A percentile compares a stretch with the other conserved stretches of the same genome.
These are phyloP conservation scores for Gyrodactylus salaris DNA, from an alignment of 1,140 invertebrate species.

Conservation along the genomic window DNA sequence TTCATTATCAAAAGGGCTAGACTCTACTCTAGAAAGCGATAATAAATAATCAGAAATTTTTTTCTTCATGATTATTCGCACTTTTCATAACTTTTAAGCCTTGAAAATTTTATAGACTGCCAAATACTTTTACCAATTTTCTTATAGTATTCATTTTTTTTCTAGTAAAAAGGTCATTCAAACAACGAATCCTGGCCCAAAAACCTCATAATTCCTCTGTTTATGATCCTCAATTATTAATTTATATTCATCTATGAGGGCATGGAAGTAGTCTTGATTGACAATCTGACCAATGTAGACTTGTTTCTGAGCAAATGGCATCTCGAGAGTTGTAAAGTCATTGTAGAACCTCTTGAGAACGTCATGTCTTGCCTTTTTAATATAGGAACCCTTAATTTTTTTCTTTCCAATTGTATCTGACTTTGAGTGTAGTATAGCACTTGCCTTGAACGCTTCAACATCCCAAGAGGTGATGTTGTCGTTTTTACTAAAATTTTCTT, in stretches of 20 bases:
- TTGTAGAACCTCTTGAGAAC: neutral
- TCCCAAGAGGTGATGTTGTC: neutral
- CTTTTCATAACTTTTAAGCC: no score
- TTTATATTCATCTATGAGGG: neutral
- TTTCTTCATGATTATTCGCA: no score
- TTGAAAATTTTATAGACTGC: no score
- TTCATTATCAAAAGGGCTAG: no score
- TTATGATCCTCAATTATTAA: neutral
- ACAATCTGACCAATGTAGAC: neutral
- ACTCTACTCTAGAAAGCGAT: no score
- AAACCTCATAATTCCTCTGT: neutral
- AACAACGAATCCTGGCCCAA: neutral
- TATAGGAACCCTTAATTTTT: neutral
- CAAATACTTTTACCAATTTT: no score
- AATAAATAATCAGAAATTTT: no score
- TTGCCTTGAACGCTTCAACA: neutral
- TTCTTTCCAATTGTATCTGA: neutral
- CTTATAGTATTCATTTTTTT: no score
- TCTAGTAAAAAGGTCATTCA: no score
- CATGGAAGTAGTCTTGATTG: neutral
- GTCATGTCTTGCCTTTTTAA: neutral
- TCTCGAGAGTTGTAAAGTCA: neutral
- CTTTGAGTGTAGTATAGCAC: neutral
- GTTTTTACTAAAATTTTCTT: neutral
- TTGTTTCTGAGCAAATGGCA: neutral